Percentiles rank a stretch among this genome's conserved stretches.
Evolutionary conservation across 2,888 invertebrate species (phyloP).

Genomic region (Opisthograptis luteolata): DNA sequence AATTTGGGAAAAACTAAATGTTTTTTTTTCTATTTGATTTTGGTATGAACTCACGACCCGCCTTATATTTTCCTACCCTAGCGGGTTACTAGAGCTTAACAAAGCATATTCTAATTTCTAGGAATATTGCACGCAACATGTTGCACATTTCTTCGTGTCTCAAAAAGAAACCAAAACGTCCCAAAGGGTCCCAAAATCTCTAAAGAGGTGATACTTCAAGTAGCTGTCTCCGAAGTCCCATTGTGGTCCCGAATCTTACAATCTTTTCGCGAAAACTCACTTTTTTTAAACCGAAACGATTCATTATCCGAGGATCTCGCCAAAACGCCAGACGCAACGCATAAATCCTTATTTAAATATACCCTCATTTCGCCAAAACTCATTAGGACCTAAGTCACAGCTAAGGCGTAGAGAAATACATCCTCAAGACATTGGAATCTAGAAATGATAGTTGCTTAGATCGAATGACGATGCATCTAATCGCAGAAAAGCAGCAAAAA

Average conservation of each 20-base stretch:
- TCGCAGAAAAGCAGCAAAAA: slow-evolving; percentile 49
- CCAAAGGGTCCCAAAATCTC: slow-evolving; percentile 41
- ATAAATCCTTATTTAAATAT: slow-evolving; percentile 85
- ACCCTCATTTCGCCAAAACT: slow-evolving; percentile 51
- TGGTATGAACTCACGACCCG: no score
- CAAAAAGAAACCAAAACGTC: slow-evolving; percentile 40
- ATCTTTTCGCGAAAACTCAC: slow-evolving; percentile 60
- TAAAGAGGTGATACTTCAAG: slow-evolving; percentile 54
- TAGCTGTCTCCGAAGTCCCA: slow-evolving; percentile 51
- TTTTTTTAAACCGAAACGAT: slow-evolving; percentile 67
- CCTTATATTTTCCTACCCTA: no score
- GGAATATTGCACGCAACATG: no score
- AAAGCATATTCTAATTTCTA: no score
- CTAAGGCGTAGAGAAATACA: slow-evolving; percentile 35
- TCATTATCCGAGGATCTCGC: slow-evolving; percentile 81
- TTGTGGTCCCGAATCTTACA: slow-evolving; percentile 61
- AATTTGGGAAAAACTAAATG: no score
- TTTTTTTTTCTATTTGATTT: no score
- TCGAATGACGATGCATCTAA: slow-evolving; percentile 23
- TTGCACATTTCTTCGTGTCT: slow-evolving; percentile 4
- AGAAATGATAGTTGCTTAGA: slow-evolving; percentile 47
- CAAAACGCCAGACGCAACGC: slow-evolving; percentile 81
- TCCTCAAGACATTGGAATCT: slow-evolving; percentile 38
- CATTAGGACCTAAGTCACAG: slow-evolving; percentile 45
- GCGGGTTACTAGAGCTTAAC: no score